Base-by-base conservation (phyloP, 2,888 invertebrate species). In the Zaprionus obscuricornis region DNA sequence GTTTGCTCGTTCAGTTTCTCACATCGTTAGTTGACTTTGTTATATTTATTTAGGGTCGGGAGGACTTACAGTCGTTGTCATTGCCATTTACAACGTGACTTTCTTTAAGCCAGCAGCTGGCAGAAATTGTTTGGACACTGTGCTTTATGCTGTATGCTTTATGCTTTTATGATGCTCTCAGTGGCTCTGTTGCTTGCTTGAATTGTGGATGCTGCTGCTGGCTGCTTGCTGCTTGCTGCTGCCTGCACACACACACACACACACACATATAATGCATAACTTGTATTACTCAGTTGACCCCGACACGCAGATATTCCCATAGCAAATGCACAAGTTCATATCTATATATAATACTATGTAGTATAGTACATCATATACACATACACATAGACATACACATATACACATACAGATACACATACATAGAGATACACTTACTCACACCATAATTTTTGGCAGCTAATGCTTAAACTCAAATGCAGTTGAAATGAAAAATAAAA, bases 221-320 rank as follows among this genome's bases (percentile, higher is more conserved):
- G n/a, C n/a, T n/a, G n/a, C n/a, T n/a, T n/a, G 34, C 31, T 47
- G 49, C 34, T 51, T 34, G 62, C 13, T 55, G 20, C 4, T 39
- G 39, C 18, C 18, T 14, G 17, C 27, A 29, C 3, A 29, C 7
- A 8, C 29, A 29, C n/a, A 11, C 54, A 54, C 40, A 59, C n/a
- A n/a, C n/a, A n/a, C n/a, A n/a, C n/a, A n/a, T n/a, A n/a, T n/a
- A n/a, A 68, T 49, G 59, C 74, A 84, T 84, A 84, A 77, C 74
- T 77, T 77, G 68, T 79, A 77, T 79, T 77, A 84, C 79, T 56
- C 55, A 40, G 33, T 49, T 72, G 69, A 72, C 81, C 63, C 82
- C 59, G 59, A 71, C 64, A 58, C 39, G 29, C 10, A n/a, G n/a
- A 29, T 11, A 29, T 3, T 29, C 10, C 3, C 29, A n/a, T 8